phyloP scores from a whole-genome alignment of 2,113 vertebrate species.

The Xiphophorus couchianus region DNA sequence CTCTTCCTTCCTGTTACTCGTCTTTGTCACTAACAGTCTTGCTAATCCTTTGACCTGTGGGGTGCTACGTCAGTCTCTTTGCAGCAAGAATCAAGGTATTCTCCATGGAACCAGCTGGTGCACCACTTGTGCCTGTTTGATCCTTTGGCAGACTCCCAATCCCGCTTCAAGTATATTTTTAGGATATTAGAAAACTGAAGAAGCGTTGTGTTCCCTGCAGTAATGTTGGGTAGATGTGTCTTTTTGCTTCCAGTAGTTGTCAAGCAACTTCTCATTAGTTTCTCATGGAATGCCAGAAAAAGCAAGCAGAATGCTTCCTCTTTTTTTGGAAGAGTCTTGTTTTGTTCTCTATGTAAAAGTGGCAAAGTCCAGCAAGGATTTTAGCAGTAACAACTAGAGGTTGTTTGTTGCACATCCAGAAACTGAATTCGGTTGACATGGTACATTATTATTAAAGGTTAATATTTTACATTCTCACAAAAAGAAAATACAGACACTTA shows the following conservation, averaged over 20 bases:
- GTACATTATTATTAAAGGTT: background rate
- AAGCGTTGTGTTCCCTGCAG: conserved; percentile 52
- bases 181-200: conserved; percentile 49
- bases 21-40: conserved; percentile 54
- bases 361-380: conserved; percentile 4
- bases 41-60: conserved; percentile 60
- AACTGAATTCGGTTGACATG: background rate
- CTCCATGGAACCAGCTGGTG: conserved; percentile 70
- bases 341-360: conserved; percentile 37
- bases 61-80: conserved; percentile 50
- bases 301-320: conserved; percentile 3
- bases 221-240: conserved; percentile 55
- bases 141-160: conserved; percentile 65
- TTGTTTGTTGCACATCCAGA: background rate
- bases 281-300: conserved; percentile 31
- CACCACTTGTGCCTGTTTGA: conserved; percentile 72
- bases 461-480: no score
- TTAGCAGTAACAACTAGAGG: background rate
- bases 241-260: conserved; percentile 41
- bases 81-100: conserved; percentile 64
- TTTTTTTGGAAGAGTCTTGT: conserved; percentile 43
- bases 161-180: conserved; percentile 67
- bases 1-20: conserved; percentile 45
- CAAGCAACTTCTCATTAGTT: conserved; percentile 50
- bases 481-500: no score